These are phyloP conservation scores for Xiphophorus couchianus DNA, from an alignment of 2,113 vertebrate genomes.

Conservation along the genomic window DNA sequence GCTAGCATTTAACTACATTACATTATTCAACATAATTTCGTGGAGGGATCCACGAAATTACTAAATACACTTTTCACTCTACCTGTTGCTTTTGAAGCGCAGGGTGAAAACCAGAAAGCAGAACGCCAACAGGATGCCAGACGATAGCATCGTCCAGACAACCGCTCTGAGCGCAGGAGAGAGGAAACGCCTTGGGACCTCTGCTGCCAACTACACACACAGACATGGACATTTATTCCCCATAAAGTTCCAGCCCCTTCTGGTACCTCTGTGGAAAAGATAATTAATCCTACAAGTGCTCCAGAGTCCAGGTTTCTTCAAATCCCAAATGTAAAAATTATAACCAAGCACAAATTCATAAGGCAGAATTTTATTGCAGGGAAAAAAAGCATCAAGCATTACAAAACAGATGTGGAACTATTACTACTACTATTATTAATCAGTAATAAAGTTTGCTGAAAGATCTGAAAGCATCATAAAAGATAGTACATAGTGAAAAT, in stretches of 20 bases:
- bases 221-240: constrained; percentile 42
- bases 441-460: neutral
- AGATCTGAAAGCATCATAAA: neutral
- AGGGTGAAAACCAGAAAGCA: constrained; percentile 92
- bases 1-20: neutral
- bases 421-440: neutral
- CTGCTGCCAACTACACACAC: constrained; percentile 59
- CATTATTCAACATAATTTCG: no score
- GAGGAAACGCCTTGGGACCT: constrained; percentile 57
- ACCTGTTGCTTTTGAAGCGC: constrained; percentile 95
- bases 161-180: constrained; percentile 83
- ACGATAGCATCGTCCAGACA: constrained; percentile 89
- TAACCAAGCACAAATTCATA: neutral
- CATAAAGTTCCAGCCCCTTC: neutral
- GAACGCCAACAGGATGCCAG: constrained; percentile 86
- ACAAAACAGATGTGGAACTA: neutral
- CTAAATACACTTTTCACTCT: constrained; percentile 14
- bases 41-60: no score
- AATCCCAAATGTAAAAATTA: neutral
- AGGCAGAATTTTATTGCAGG: constrained; percentile 50
- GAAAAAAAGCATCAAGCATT: constrained; percentile 22
- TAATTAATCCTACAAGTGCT: neutral
- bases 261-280: neutral
- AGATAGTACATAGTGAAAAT: neutral
- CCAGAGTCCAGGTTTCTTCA: neutral